These are phyloP conservation scores for Oreotragus oreotragus DNA, from an alignment of 2,113 vertebrate genomes.

Conservation along the genomic window DNA sequence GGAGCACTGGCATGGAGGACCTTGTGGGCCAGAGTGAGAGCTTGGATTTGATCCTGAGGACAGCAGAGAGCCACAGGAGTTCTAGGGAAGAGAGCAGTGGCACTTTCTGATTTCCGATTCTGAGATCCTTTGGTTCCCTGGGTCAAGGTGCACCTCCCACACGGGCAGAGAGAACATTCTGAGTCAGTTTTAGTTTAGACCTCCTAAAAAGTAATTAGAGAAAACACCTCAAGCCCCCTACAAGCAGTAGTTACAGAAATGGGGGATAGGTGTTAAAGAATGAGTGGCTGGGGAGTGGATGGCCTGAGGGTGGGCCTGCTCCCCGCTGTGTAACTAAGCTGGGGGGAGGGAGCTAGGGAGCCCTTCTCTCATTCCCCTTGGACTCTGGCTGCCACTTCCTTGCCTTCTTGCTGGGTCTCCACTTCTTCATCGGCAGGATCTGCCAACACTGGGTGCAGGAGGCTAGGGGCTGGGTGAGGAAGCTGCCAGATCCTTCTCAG, in stretches of 20 bases:
- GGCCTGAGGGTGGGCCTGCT: neutral
- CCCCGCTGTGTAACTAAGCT: neutral
- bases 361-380: neutral
- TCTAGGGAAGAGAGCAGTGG: neutral
- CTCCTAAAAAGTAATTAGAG: constrained; percentile 1
- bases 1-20: neutral
- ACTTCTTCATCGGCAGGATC: neutral
- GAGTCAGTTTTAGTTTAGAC: neutral
- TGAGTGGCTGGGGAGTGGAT: neutral
- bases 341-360: neutral
- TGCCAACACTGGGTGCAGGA: neutral
- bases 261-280: neutral
- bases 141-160: neutral
- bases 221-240: neutral
- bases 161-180: neutral
- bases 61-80: neutral
- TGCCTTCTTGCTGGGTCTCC: neutral
- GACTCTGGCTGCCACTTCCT: neutral
- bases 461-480: neutral
- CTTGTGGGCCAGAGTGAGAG: neutral
- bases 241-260: neutral
- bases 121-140: neutral
- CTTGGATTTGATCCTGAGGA: neutral
- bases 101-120: neutral
- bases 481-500: neutral